Evolutionary conservation across 2,797 vertebrate genomes (phyloP).

Genomic region (Erethizon dorsatum): DNA sequence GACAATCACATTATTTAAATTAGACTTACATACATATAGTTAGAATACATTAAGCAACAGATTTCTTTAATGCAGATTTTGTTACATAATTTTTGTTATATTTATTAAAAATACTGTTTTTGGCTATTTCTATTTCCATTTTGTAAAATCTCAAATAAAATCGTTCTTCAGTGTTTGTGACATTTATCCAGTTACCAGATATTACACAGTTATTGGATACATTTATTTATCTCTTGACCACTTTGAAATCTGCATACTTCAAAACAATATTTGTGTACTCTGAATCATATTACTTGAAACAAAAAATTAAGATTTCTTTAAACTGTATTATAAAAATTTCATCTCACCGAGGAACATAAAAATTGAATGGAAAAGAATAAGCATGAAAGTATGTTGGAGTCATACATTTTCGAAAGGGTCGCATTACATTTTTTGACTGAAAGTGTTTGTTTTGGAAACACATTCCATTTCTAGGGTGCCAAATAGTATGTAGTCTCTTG

Average conservation of each 20-base stretch:
- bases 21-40: background rate
- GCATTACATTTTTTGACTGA: background rate
- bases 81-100: background rate
- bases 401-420: background rate
- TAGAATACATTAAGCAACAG: background rate
- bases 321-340: background rate
- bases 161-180: background rate
- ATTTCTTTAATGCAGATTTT: background rate
- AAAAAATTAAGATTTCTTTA: background rate
- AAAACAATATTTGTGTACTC: background rate
- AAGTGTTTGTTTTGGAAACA: background rate
- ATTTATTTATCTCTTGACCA: background rate
- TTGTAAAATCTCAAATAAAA: background rate
- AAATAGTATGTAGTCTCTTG: background rate
- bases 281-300: conserved; percentile 7
- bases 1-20: background rate
- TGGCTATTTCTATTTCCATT: background rate
- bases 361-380: background rate
- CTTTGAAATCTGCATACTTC: background rate
- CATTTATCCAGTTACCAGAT: background rate
- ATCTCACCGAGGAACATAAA: background rate
- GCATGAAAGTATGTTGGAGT: background rate
- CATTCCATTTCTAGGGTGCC: background rate
- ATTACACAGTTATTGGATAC: background rate
- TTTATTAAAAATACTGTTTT: background rate